Evolutionary conservation across 2,888 invertebrate genomes (phyloP), one percentile per base, ranked within the genome.

Genomic region (Agonum fuliginosum): DNA sequence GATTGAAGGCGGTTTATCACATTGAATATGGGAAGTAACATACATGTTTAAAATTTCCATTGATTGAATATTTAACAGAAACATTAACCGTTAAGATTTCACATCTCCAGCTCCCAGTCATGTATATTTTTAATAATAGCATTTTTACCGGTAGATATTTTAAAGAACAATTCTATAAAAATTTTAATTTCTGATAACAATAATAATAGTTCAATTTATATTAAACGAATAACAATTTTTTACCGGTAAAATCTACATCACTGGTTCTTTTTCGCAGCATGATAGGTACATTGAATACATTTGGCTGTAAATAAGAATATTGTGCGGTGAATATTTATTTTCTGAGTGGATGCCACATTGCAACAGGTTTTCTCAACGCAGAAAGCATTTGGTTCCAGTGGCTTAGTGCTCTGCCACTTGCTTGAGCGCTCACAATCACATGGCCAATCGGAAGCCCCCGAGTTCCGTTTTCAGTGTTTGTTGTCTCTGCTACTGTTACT

Each of bases 341-440:
- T 81, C 93, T 87, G 48, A 95, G 87, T 34, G 92, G 91, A 86
- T 95, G 95, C 95, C 95, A 95, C 94, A 95, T 95, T 30, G 94
- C 93, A 5, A 94, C 92, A 0, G 95, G 95, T 84, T 94, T 94
- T 79, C 95, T 89, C 54, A 94, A 88, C 14, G 94, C 93, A 34
- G 93, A 90, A 84, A 95, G 88, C 95, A 95, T 95, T 87, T 95
- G 94, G 84, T 93, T 93, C 95, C 95, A 95, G 83, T 95, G 95
- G 20, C 92, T 91, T 70, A 93, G 84, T 0, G 94, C 91, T 83
- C 93, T 90, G 75, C 95, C 95, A 41, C 91, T 90, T 10, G 93
- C 91, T 82, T 91, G 91, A 41, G 93, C 90, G 20, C 95, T 94
- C 12, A 95, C 91, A 79, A 95, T 93, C 72, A 95, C 92, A 86